Percentiles rank a stretch among this genome's conserved stretches.
These are phyloP conservation scores for Alligator sinensis DNA, from an alignment of 2,113 vertebrate genomes.

Conservation along the genomic window DNA sequence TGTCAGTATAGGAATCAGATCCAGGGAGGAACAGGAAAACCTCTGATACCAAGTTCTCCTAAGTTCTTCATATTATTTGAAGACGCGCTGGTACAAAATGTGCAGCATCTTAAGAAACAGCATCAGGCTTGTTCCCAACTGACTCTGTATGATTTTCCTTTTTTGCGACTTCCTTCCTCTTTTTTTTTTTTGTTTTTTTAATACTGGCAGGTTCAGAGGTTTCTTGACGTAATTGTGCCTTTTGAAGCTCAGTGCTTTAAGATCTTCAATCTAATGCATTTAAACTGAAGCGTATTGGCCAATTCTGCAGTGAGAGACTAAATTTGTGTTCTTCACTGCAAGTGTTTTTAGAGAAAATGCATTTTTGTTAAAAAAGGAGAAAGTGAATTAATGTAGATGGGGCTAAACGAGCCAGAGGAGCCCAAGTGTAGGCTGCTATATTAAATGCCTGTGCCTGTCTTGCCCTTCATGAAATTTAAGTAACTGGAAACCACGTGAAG, in stretches of 20 bases:
- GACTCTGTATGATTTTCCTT: conserved; percentile 50
- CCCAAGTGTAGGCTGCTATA: not conserved
- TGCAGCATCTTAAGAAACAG: not conserved
- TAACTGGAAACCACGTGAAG: no score
- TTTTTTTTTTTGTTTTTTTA: not conserved
- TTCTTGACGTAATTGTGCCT: not conserved
- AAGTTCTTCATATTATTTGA: accelerated
- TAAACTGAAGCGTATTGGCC: conserved; percentile 35
- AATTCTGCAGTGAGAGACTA: not conserved
- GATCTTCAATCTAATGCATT: not conserved
- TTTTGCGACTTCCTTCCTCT: conserved; percentile 61
- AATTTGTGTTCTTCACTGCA: conserved; percentile 15
- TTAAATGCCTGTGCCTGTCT: no score
- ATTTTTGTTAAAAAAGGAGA: not conserved
- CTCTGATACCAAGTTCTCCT: no score
- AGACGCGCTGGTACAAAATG: accelerated
- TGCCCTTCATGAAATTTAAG: no score
- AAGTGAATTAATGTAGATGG: accelerated
- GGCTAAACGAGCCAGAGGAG: not conserved
- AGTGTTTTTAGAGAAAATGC: not conserved
- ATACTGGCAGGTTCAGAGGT: conserved; percentile 13
- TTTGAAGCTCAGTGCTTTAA: conserved; percentile 46
- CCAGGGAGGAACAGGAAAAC: no score
- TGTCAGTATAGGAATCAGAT: no score
- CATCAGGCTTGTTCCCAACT: not conserved